These are phyloP conservation scores for Isichthys henryi DNA, from an alignment of 2,113 vertebrate genomes.

Conservation along the genomic window DNA sequence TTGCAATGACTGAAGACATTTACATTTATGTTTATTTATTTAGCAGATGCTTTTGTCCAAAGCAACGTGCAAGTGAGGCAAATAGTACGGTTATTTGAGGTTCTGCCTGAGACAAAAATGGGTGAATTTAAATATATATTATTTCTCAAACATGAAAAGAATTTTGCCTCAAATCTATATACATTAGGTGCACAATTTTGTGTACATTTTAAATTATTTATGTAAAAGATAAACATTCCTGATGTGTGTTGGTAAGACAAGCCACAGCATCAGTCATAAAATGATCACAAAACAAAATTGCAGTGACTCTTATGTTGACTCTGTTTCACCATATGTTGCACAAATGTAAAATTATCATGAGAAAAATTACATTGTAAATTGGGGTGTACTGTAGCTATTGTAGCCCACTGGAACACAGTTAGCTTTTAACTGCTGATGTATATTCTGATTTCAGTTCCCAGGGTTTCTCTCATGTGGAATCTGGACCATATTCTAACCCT, in stretches of 20 bases:
- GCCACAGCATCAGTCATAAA: background rate
- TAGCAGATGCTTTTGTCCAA: background rate
- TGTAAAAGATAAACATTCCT: background rate
- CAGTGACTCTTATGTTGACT: background rate
- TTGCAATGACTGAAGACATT: slow-evolving; percentile 2
- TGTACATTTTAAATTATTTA: background rate
- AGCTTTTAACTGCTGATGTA: background rate
- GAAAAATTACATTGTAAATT: background rate
- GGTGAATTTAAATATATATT: background rate
- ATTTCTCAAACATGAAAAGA: background rate
- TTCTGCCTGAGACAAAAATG: background rate
- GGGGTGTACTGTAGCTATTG: background rate
- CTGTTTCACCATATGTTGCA: background rate
- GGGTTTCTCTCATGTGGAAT: background rate
- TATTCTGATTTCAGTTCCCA: background rate
- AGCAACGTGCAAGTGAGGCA: background rate
- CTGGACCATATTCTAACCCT: background rate
- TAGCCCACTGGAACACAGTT: background rate
- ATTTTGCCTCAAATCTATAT: background rate
- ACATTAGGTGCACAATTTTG: background rate
- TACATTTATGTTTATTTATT: background rate
- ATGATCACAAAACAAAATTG: background rate
- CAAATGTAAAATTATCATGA: background rate
- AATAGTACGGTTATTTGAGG: background rate
- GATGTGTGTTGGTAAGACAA: background rate